These are phyloP conservation scores for Ptyas mucosa DNA, from an alignment of 2,113 vertebrate species.

Conservation along the genomic window DNA sequence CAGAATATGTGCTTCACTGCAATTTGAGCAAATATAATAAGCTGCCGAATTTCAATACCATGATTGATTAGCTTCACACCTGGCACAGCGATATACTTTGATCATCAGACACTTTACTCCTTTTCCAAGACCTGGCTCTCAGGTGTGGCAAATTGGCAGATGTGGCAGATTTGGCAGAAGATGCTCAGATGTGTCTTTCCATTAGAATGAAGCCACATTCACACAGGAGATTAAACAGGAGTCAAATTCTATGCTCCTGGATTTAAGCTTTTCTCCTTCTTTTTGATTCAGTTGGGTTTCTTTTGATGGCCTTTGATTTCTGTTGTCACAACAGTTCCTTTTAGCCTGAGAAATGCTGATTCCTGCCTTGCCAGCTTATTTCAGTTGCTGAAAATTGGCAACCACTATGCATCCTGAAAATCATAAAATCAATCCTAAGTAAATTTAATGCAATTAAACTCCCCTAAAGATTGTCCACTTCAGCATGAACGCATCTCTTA, in stretches of 20 bases:
- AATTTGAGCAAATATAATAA: not conserved
- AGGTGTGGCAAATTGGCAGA: not conserved
- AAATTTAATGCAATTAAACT: not conserved
- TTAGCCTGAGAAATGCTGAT: not conserved
- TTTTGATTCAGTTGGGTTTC: not conserved
- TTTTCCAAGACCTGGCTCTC: not conserved
- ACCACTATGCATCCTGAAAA: not conserved
- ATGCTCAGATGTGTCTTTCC: not conserved
- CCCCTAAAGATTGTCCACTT: not conserved
- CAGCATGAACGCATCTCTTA: not conserved
- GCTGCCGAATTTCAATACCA: not conserved
- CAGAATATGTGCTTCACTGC: not conserved
- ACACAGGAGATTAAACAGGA: not conserved
- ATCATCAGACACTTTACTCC: not conserved
- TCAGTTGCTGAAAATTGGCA: not conserved
- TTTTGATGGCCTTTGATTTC: not conserved
- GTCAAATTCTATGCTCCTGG: not conserved
- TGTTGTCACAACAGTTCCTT: not conserved
- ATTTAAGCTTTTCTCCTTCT: not conserved
- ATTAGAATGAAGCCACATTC: not conserved
- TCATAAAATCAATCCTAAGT: not conserved
- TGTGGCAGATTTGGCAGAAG: not conserved
- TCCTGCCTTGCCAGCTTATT: not conserved
- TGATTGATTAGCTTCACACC: not conserved
- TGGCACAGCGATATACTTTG: not conserved